These are phyloP conservation scores for Pandion haliaetus DNA, from an alignment of 2,113 vertebrate genomes.

Conservation along the genomic window DNA sequence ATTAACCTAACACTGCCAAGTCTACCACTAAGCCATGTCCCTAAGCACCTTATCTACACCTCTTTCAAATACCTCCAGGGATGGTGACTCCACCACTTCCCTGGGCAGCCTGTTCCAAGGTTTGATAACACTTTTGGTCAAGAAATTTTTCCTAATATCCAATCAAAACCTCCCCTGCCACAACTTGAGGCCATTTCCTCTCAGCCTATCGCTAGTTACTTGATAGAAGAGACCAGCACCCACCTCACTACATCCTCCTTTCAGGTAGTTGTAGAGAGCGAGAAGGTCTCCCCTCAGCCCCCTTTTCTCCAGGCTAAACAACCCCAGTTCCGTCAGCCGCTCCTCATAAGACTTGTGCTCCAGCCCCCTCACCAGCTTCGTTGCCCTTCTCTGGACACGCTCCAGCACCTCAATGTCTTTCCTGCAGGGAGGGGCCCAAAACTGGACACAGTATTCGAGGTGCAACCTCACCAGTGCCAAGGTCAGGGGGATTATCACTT, in stretches of 20 bases:
- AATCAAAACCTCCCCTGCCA: background rate
- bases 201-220: background rate
- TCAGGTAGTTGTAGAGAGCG: background rate
- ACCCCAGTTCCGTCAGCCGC: accelerated
- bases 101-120: background rate
- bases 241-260: background rate
- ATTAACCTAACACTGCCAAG: too few species aligned
- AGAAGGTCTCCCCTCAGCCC: background rate
- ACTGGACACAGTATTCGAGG: too few species aligned
- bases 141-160: background rate
- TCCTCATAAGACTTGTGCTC: background rate
- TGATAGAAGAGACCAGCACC: background rate
- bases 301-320: background rate
- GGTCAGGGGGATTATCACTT: accelerated
- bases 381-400: too few species aligned
- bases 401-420: too few species aligned
- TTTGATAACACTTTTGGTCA: background rate
- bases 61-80: background rate
- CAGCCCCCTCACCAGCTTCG: background rate
- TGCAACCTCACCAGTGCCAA: too few species aligned
- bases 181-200: background rate
- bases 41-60: background rate
- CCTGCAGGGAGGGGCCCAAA: too few species aligned
- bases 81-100: background rate
- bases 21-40: background rate